Percentiles rank a stretch among this genome's conserved stretches.
These are phyloP conservation scores for Scaeva pyrastri DNA, from an alignment of 2,888 invertebrate species.

Conservation along the genomic window DNA sequence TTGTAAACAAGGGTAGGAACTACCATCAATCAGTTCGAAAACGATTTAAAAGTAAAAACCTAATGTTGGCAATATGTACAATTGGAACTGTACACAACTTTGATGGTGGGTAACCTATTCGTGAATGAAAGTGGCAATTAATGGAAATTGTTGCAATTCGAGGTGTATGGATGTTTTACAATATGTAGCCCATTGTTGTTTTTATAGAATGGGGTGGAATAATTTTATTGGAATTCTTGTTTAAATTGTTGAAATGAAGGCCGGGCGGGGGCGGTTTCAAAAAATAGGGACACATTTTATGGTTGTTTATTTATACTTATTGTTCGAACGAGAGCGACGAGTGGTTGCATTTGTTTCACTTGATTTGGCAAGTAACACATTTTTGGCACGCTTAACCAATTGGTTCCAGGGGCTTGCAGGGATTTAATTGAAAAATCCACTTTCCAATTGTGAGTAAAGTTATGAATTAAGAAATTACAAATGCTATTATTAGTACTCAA, in stretches of 20 bases:
- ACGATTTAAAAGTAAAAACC: slow-evolving; percentile 53
- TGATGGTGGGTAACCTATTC: slow-evolving; percentile 55
- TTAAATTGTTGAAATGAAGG: slow-evolving; percentile 39
- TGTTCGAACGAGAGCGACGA: slow-evolving; percentile 53
- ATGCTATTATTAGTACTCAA: no score
- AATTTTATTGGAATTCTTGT: slow-evolving; percentile 43
- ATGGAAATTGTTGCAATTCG: slow-evolving; percentile 71
- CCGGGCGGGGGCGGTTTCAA: slow-evolving; percentile 49
- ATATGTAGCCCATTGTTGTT: slow-evolving; percentile 29
- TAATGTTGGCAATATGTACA: slow-evolving; percentile 50
- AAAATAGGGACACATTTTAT: slow-evolving; percentile 14
- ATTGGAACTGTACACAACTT: slow-evolving; percentile 6
- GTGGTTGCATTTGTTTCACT: slow-evolving; percentile 63
- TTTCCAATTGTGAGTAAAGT: no score
- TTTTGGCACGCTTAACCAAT: slow-evolving; percentile 49
- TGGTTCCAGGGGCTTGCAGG: neutral
- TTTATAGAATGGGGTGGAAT: slow-evolving; percentile 41
- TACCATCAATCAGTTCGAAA: slow-evolving; percentile 64
- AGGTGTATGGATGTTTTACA: slow-evolving; percentile 51
- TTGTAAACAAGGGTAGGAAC: slow-evolving; percentile 18
- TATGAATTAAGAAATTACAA: no score
- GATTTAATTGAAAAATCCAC: neutral
- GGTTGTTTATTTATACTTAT: slow-evolving; percentile 61
- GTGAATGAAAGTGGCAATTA: slow-evolving; percentile 63
- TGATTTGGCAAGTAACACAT: slow-evolving; percentile 47